Percentiles rank a stretch among this genome's conserved stretches.
These are phyloP conservation scores for Apomyelois bistriatella DNA, from an alignment of 2,888 invertebrate genomes.

Conservation along the genomic window DNA sequence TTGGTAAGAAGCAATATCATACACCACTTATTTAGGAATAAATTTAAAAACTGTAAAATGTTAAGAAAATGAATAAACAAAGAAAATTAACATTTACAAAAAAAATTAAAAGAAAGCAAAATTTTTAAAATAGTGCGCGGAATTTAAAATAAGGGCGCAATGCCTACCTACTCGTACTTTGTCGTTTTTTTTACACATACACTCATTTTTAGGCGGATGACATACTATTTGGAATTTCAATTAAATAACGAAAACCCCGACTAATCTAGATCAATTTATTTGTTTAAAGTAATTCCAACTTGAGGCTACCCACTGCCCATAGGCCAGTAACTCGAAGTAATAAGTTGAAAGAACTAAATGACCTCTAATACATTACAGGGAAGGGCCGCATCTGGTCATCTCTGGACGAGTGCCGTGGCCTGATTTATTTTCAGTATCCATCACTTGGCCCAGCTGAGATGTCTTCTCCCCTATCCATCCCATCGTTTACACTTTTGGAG, in stretches of 20 bases:
- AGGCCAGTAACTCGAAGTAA: conserved; percentile 22
- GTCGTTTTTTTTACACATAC: too few relatives aligned
- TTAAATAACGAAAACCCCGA: not conserved
- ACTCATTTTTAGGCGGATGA: too few relatives aligned
- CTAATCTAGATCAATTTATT: not conserved
- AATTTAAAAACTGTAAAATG: too few relatives aligned
- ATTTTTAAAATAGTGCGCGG: too few relatives aligned
- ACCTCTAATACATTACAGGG: conserved; percentile 49
- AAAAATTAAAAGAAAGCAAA: too few relatives aligned
- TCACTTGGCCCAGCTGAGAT: conserved; percentile 65
- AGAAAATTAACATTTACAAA: too few relatives aligned
- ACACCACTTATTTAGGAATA: too few relatives aligned
- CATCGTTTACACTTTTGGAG: conserved; percentile 51
- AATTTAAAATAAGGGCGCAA: too few relatives aligned
- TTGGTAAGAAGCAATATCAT: too few relatives aligned
- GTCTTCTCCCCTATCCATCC: conserved; percentile 51
- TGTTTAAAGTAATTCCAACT: conserved; percentile 14
- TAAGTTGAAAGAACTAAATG: conserved; percentile 43
- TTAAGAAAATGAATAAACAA: too few relatives aligned
- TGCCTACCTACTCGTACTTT: too few relatives aligned
- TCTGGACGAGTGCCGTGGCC: conserved; percentile 54
- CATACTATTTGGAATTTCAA: not conserved
- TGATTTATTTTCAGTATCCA: conserved; percentile 74
- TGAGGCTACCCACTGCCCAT: not conserved
- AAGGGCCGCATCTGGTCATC: conserved; percentile 58